Evolutionary conservation across 2,113 vertebrate species (phyloP), one percentile per base, ranked within the genome.

Genomic region (Ophthalmolycus amberensis): DNA sequence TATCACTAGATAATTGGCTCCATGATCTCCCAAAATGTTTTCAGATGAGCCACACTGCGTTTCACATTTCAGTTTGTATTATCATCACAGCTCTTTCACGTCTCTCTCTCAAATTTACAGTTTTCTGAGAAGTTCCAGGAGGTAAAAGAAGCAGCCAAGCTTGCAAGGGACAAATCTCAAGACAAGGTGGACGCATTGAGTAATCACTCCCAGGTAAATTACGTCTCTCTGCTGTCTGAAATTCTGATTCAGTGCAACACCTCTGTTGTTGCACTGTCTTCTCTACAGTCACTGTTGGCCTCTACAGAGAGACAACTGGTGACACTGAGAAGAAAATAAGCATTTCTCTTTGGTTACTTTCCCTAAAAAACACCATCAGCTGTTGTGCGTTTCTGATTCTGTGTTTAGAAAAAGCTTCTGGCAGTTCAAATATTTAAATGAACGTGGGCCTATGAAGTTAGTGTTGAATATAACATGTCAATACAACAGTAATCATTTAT

Each of bases 41-140:
- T 9, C 65, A 66, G 29, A 56, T 25, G 34, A 69, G 34, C 48
- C 38, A 42, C 20, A 40, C 20, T 52, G 12, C 2, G 3, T 68
- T 3, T 38, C 25, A 71, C 20, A 56, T 32, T 50, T 71, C 15
- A 4, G 9, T 42, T 63, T 68, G 56, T 72, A 11, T 64, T 73
- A 83, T 68, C 48, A 69, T 20, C 37, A n/a, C 46, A 46, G 56
- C 59, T 66, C n/a, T 79, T 25, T 87, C 50, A 22, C 5, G 1
- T 69, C 14, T 76, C 37, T 25, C 25, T 75, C 38, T 79, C 71
- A n/a, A 62, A 68, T 79, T 93, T 90, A 78, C 91, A 99, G 98
- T 99, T 99, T 95, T 97, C 98, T 64, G 98, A 99, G 89, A 99
- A 99, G 90, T 99, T 99, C 91, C 97, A 96, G 93, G 98, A 99